Conservation (phyloP, 2,797 vertebrate species). For the Botia almorhae region DNA sequence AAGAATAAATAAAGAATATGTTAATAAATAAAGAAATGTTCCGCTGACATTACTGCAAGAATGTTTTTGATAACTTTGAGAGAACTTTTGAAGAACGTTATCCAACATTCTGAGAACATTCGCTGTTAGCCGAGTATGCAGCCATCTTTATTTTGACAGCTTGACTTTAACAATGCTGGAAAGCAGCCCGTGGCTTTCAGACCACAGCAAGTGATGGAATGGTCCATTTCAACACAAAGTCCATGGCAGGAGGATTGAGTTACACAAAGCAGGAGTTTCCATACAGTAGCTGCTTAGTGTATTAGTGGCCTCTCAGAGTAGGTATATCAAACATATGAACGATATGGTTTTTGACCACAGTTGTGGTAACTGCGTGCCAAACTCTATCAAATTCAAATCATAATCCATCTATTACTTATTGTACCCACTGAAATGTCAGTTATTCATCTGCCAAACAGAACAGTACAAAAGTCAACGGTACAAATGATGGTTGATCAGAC, state of each 20-base stretch:
- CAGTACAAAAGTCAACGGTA: neutral
- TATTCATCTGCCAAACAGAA: neutral
- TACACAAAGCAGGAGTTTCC: constrained; percentile 65
- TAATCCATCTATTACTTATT: neutral
- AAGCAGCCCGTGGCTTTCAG: constrained; percentile 69
- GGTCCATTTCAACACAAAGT: constrained; percentile 68
- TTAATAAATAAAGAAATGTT: too few relatives aligned
- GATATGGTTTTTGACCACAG: constrained; percentile 5
- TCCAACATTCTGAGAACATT: too few relatives aligned
- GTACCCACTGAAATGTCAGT: neutral
- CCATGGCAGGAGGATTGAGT: constrained; percentile 62
- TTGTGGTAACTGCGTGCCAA: neutral
- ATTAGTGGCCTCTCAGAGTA: constrained; percentile 61
- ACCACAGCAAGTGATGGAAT: constrained; percentile 67
- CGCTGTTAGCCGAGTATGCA: neutral
- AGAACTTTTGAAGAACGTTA: too few relatives aligned
- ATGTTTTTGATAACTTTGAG: too few relatives aligned
- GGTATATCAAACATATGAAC: constrained; percentile 58
- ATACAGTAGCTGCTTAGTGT: constrained; percentile 64
- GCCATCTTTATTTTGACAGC: constrained; percentile 76
- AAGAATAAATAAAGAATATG: too few relatives aligned
- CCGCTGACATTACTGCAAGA: too few relatives aligned
- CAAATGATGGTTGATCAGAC: constrained; percentile 2
- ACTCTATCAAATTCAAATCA: constrained; percentile 14
- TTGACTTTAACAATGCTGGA: constrained; percentile 73